Percentiles rank a stretch among this genome's conserved stretches.
Conservation (phyloP, 2,888 invertebrate genomes). For the Cryptophagus acutangulus region DNA sequence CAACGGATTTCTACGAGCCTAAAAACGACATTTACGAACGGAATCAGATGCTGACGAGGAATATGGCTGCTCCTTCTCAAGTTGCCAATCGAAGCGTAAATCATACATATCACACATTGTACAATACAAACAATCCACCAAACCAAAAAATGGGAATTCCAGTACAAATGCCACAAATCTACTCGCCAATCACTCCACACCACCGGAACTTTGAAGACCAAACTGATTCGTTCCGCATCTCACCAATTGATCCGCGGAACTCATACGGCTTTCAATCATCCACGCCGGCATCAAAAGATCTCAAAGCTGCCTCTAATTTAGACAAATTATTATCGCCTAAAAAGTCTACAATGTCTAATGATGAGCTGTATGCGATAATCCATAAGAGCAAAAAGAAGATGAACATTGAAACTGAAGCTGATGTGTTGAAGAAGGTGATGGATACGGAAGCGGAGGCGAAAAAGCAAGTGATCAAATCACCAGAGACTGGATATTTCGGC, state of each 20-base stretch:
- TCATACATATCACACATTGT: constrained; percentile 37
- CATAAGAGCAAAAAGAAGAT: constrained; percentile 72
- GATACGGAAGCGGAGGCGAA: constrained; percentile 13
- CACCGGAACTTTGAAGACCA: constrained; percentile 14
- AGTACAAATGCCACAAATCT: constrained; percentile 6
- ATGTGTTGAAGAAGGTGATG: constrained; percentile 44
- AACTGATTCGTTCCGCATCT: constrained; percentile 55
- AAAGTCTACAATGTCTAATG: constrained; percentile 72
- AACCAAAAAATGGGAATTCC: constrained; percentile 17
- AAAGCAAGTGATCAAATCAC: constrained; percentile 44
- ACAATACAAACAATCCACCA: constrained; percentile 33
- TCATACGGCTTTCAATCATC: constrained; percentile 61
- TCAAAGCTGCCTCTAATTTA: constrained; percentile 52
- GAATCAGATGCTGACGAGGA: constrained; percentile 36
- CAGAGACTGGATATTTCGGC: constrained; percentile 59
- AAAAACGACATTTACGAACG: constrained; percentile 40
- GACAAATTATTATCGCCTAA: constrained; percentile 59
- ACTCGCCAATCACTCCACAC: background rate
- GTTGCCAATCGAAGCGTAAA: no score
- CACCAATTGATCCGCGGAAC: constrained; percentile 63
- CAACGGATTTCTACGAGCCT: constrained; percentile 18
- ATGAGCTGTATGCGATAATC: constrained; percentile 71
- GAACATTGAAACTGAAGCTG: constrained; percentile 57
- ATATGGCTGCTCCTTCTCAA: no score
- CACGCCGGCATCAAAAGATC: constrained; percentile 55